Conservation (phyloP, 2,797 vertebrate genomes). For the Catostomus latipinnis region DNA sequence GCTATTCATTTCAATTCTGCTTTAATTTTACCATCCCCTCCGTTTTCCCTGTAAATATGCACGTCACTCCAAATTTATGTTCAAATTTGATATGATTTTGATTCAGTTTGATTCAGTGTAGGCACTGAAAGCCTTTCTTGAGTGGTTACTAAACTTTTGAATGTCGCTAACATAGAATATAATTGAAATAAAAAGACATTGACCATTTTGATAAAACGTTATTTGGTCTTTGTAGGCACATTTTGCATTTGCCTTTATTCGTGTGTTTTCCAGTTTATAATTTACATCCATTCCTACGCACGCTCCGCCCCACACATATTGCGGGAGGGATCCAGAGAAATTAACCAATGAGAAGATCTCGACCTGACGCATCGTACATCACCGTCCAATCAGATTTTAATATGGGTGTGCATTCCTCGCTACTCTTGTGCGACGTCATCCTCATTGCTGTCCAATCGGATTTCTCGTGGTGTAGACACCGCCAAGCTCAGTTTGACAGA, state of each 20-base stretch:
- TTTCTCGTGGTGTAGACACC: conserved; percentile 72
- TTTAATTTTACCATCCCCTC: neutral
- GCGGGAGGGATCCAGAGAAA: neutral
- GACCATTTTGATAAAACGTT: neutral
- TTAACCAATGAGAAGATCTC: conserved; percentile 39
- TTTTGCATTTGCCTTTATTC: neutral
- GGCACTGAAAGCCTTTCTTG: neutral
- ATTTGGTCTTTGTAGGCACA: neutral
- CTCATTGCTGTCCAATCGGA: conserved; percentile 72
- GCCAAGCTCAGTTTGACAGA: conserved; percentile 85
- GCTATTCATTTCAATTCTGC: neutral
- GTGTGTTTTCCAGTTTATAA: conserved; percentile 7
- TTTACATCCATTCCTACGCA: conserved; percentile 1
- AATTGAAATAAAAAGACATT: neutral
- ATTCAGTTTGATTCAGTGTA: too few relatives aligned
- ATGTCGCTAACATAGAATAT: neutral
- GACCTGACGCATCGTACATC: neutral
- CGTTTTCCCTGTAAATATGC: neutral
- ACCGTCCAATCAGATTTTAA: conserved; percentile 13
- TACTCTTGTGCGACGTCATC: conserved; percentile 60
- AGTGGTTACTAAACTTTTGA: neutral
- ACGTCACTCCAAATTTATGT: neutral
- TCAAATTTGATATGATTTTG: too few relatives aligned
- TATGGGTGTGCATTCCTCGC: conserved; percentile 7
- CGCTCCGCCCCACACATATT: conserved; percentile 7